Evolutionary conservation across 2,113 vertebrate species (phyloP), one percentile per base, ranked within the genome.

Genomic region (Emydura subglobosa): DNA sequence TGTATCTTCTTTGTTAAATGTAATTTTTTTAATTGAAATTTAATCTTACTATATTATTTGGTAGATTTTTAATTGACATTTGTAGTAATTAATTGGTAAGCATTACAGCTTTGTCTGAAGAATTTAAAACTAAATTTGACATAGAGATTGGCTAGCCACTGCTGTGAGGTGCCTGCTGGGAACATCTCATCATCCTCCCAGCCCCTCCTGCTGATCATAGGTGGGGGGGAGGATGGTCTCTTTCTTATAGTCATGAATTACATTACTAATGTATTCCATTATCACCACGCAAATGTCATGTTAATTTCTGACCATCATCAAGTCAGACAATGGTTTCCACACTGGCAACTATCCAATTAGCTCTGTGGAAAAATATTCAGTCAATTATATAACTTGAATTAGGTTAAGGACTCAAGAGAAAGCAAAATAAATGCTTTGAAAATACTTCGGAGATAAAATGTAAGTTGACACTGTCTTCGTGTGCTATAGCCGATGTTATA

Each of bases 261-360:
- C 98, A 98, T 99, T 99, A 99, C 98, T 98, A 98, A 98, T 98
- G 98, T 98, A 99, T 99, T 99, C 99, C 98, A 99, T 99, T 99
- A 99, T 98, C 98, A 98, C 98, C 97, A 98, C 95, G 98, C 98
- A 99, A 99, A 99, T 99, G 99, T 99, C 99, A 99, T 98, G 98
- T 99, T 99, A 99, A 99, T 99, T 99, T 98, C 98, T 99, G 98
- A 99, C 99, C 99, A 98, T 98, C 98, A 98, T 98, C 98, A 98
- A 98, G 97, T 97, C 98, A 98, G 98, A 98, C 98, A 99, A 98
- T 98, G 98, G 98, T 98, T 98, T 98, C 97, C 94, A 95, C 94
- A 97, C 97, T 99, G 99, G 98, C 98, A 97, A 96, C 91, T 95
- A 92, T 98, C 98, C 99, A 99, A 98, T 98, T 98, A 98, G 98